Conservation (phyloP, 1,140 invertebrate genomes). For the Drosophila santomea region DNA sequence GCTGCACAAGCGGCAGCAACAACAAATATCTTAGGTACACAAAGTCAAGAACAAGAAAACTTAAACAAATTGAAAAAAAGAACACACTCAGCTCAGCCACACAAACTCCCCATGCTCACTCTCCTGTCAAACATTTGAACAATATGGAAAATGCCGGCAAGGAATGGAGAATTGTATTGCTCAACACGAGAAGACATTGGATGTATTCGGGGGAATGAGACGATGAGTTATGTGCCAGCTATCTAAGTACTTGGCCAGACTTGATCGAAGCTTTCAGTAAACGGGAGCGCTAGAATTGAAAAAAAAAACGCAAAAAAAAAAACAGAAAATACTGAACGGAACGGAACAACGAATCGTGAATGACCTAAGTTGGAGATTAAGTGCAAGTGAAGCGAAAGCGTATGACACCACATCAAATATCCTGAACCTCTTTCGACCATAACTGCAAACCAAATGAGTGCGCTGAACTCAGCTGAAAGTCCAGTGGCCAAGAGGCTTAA, state of each 20-base stretch:
- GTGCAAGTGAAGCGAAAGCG: not conserved
- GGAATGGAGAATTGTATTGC: slow-evolving; percentile 7
- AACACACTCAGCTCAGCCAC: slow-evolving; percentile 10
- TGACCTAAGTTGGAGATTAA: slow-evolving; percentile 1
- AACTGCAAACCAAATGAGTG: not conserved
- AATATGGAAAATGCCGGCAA: slow-evolving; percentile 5
- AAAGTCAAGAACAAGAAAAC: slow-evolving; percentile 13
- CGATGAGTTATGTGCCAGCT: not conserved
- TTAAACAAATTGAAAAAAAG: slow-evolving; percentile 16
- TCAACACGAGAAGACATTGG: not conserved
- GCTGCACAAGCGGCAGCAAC: slow-evolving; percentile 5
- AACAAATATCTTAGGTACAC: slow-evolving; percentile 7
- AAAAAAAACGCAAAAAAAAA: not conserved
- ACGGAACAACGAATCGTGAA: slow-evolving; percentile 37
- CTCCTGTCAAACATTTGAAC: slow-evolving; percentile 5
- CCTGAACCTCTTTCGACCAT: not conserved
- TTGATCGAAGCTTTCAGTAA: not conserved
- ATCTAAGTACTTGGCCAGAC: not conserved
- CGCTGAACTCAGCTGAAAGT: not conserved
- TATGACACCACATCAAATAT: not conserved
- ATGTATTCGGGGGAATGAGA: not conserved
- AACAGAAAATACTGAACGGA: not conserved
- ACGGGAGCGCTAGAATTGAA: not conserved
- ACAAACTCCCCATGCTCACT: slow-evolving; percentile 1
- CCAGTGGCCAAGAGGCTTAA: not conserved